Base-by-base conservation (phyloP, 2,888 invertebrate species). In the Mimas tiliae region DNA sequence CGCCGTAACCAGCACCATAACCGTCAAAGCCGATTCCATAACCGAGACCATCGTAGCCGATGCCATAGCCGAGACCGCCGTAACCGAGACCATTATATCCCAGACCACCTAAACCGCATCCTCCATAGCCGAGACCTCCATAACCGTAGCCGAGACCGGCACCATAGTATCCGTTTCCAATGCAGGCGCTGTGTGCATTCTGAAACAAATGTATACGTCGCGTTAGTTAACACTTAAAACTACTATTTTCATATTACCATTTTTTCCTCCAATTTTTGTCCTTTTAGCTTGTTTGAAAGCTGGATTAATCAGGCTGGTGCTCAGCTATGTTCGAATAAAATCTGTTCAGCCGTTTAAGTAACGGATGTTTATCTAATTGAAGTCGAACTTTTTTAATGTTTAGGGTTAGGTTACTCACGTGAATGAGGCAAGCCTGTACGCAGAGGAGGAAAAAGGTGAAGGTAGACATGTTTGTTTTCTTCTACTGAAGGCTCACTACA, bases 11-110 rank as follows among this genome's bases (percentile, higher is more conserved):
- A 33, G 58, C 62, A 9, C 58, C 65, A 50, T 38, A 47, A 27
- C 34, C 34, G 47, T 65, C 66, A 51, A 47, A 62, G n/a, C 65
- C 67, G 21, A 50, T 63, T 11, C 67, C 67, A n/a, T 53, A 63
- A 19, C 64, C 67, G 55, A 69, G 67, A 0, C 70, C 72, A 12
- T 63, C 58, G n/a, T 48, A 58, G 27, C 45, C 47, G 0, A 33
- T n/a, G 4, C 12, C 63, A n/a, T 47, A 64, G 33, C 64, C 64
- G 45, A 64, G 53, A 1, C 64, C 64, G 3, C 7, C 64, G 33
- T 53, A 64, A 0, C 64, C 64, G 38, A 64, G 8, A 11, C 42
- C 42, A 64, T 19, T 62, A 12, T 45, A 64, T 21, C 64, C 64
- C 27, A 64, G 64, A n/a, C 64, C 27, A 3, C 27, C 27, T 3